Base-by-base conservation (phyloP, 2,888 invertebrate species). In the Oconnorella tubifera region DNA sequence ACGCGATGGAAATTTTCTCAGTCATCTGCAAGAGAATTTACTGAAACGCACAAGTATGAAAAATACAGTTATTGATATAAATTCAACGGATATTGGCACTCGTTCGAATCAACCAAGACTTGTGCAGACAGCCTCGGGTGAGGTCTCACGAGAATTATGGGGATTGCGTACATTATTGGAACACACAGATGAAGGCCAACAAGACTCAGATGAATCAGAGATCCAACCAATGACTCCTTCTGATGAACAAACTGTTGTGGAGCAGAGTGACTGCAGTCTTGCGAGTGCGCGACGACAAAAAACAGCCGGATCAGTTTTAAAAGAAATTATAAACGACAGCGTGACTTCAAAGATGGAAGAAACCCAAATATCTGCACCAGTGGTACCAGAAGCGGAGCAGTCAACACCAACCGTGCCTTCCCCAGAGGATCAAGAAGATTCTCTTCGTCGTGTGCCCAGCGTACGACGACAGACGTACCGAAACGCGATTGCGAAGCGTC, bases 381-480 rank as follows among this genome's bases (percentile, higher is more conserved):
- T n/a, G n/a, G n/a, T n/a, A n/a, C n/a, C n/a, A n/a, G 40, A 40
- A 40, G 53, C 53, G 10, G 53, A 19, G 10, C 14, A 51, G 25
- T 51, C 53, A 6, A 40, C 10, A 19, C 10, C 40, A 19, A 19
- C 40, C 10, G 40, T 14, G 10, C 40, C 40, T 14, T 40, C 40
- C 10, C 40, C 40, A 19, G 53, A 51, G 25, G 53, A 51, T n/a
- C 6, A 49, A 19, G 49, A 4, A 6, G 59, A 59, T n/a, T 28
- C 51, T 28, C 31, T 56, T 3, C 49, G 25, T 4, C 33, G 58
- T 19, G 56, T 56, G 14, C 63, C 63, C 1, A 63, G 63, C 49
- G 58, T 63, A 19, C 33, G 63, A 25, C 28, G 63, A 6, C 63
- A 63, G 27, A 63, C 50, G 6, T 63, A 63, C 28, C 56, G 63